phyloP scores from a whole-genome alignment of 2,888 invertebrate species.

The Hedychridium roseum region DNA sequence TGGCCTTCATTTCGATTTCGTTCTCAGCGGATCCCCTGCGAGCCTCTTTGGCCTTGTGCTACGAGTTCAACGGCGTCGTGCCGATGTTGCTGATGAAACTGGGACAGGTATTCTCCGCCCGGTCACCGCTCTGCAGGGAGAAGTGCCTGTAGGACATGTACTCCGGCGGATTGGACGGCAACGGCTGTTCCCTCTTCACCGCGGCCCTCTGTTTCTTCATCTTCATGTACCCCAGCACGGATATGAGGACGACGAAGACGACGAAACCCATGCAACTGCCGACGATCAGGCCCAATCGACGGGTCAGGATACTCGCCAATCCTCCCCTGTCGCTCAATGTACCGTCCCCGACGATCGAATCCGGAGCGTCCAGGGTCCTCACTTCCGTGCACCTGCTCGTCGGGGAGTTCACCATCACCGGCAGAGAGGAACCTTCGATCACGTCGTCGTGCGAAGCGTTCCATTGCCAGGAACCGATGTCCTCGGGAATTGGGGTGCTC shows the following conservation, averaged over 20 bases:
- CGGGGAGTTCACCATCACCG: slow-evolving; percentile 74
- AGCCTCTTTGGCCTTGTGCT: slow-evolving; percentile 50
- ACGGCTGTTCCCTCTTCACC: slow-evolving; percentile 73
- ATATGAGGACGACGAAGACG: slow-evolving; percentile 84
- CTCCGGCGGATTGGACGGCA: slow-evolving; percentile 73
- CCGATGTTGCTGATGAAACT: slow-evolving; percentile 61
- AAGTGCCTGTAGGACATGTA: slow-evolving; percentile 82
- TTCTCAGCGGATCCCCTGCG: slow-evolving; percentile 40
- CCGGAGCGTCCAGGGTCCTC: slow-evolving; percentile 77
- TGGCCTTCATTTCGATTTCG: slow-evolving; percentile 55
- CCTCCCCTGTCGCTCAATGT: slow-evolving; percentile 73
- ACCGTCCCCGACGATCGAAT: slow-evolving; percentile 68
- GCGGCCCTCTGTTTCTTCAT: slow-evolving; percentile 82
- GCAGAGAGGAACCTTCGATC: slow-evolving; percentile 69
- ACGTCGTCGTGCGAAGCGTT: slow-evolving; percentile 68
- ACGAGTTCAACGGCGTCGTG: slow-evolving; percentile 56
- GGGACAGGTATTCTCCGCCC: slow-evolving; percentile 57
- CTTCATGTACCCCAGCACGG: slow-evolving; percentile 84
- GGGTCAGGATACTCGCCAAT: slow-evolving; percentile 79
- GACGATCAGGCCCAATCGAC: slow-evolving; percentile 84
- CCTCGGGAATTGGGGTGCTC: slow-evolving; percentile 67
- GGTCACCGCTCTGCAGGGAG: slow-evolving; percentile 74
- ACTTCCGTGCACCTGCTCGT: slow-evolving; percentile 82
- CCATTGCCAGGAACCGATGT: slow-evolving; percentile 51
- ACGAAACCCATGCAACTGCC: slow-evolving; percentile 88